A percentile compares a stretch with the other conserved stretches of the same genome.
phyloP scores from a whole-genome alignment of 2,113 vertebrate genomes.

The Paralichthys olivaceus region DNA sequence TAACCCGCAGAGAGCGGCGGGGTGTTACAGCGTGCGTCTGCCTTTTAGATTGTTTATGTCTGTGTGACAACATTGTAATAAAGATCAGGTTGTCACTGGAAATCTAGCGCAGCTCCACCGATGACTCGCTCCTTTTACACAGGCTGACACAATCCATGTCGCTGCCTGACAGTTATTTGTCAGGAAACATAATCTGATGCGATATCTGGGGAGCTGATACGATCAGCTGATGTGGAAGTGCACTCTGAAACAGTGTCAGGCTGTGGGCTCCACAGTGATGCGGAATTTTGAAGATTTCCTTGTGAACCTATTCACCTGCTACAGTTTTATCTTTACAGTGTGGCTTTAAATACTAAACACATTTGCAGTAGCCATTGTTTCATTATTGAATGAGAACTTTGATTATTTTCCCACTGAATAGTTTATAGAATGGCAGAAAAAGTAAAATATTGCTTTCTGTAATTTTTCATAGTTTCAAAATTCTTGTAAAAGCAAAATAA shows the following conservation, averaged over 20 bases:
- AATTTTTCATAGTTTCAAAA: no score
- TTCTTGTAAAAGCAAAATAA: no score
- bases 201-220: conserved; percentile 25
- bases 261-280: neutral
- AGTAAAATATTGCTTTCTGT: no score
- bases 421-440: no score
- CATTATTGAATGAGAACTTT: no score
- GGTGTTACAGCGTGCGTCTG: conserved; percentile 1
- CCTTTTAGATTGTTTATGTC: conserved; percentile 8
- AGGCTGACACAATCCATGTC: conserved; percentile 24
- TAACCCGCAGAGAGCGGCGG: neutral
- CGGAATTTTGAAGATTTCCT: neutral
- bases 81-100: neutral
- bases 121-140: conserved; percentile 2
- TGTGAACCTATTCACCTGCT: neutral
- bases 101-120: conserved; percentile 4
- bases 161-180: conserved; percentile 33
- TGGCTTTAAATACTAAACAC: no score
- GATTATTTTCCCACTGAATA: no score
- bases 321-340: neutral
- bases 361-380: no score
- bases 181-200: neutral
- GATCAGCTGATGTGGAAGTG: conserved; percentile 42
- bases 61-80: conserved; percentile 5
- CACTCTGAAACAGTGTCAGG: conserved; percentile 3